Percentiles rank a stretch among this genome's conserved stretches.
Conservation (phyloP, 2,113 vertebrate species). For the Gambusia affinis region DNA sequence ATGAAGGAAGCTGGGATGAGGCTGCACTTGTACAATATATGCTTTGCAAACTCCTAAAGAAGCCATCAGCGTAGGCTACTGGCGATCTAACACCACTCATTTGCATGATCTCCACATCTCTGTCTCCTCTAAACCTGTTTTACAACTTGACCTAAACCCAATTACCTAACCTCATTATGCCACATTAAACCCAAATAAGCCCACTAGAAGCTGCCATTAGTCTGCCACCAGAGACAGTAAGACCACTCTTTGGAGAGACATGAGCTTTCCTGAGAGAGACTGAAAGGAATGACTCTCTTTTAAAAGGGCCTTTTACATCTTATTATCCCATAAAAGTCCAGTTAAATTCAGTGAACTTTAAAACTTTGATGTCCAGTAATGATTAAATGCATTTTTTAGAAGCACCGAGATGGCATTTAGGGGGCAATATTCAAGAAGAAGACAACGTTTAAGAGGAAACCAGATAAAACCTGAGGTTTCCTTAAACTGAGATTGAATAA, state of each 20-base stretch:
- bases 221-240: slow-evolving; percentile 69
- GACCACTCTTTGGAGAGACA: slow-evolving; percentile 71
- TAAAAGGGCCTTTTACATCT: slow-evolving; percentile 73
- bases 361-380: slow-evolving; percentile 70
- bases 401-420: slow-evolving; percentile 58
- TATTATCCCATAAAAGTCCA: slow-evolving; percentile 81
- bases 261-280: slow-evolving; percentile 67
- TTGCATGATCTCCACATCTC: slow-evolving; percentile 76
- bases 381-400: slow-evolving; percentile 64
- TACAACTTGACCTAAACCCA: slow-evolving; percentile 83
- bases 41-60: slow-evolving; percentile 45
- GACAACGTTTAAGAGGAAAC: slow-evolving; percentile 52
- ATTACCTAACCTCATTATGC: slow-evolving; percentile 83
- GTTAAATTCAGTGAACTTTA: slow-evolving; percentile 83
- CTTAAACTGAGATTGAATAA: slow-evolving; percentile 1
- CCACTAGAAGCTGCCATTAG: slow-evolving; percentile 76
- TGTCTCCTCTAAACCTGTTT: slow-evolving; percentile 78
- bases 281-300: slow-evolving; percentile 71
- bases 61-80: slow-evolving; percentile 52
- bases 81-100: slow-evolving; percentile 66
- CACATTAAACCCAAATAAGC: slow-evolving; percentile 84
- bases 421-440: slow-evolving; percentile 50
- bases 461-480: slow-evolving; percentile 15
- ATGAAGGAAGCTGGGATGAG: slow-evolving; percentile 32
- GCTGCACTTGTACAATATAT: neutral